Percentiles rank a stretch among this genome's conserved stretches.
phyloP scores from a whole-genome alignment of 2,797 vertebrate genomes.

The Eremophila alpestris region DNA sequence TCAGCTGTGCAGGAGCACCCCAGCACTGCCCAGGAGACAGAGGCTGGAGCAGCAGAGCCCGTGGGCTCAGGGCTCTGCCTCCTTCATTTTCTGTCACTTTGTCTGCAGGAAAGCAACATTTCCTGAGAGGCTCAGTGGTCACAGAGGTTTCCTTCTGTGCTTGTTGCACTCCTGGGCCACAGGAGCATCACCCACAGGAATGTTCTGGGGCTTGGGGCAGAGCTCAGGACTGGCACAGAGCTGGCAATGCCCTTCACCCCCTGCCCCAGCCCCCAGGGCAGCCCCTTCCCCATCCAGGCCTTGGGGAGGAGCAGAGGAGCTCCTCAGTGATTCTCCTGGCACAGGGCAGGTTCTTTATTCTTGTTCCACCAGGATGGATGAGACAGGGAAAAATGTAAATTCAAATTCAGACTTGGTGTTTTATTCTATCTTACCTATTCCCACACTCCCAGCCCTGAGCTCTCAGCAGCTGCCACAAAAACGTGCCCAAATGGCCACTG shows the following conservation, averaged over 20 bases:
- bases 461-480: too few relatives aligned
- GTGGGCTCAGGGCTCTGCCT: too few relatives aligned
- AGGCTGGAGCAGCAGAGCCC: background rate
- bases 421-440: too few relatives aligned
- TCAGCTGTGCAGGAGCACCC: accelerated
- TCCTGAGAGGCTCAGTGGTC: accelerated
- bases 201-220: background rate
- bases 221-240: accelerated
- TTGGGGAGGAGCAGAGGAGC: background rate
- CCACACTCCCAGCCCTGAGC: too few relatives aligned
- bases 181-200: accelerated
- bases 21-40: background rate
- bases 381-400: too few relatives aligned
- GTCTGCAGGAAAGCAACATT: accelerated
- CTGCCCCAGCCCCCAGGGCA: background rate
- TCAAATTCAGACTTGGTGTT: too few relatives aligned
- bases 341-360: too few relatives aligned
- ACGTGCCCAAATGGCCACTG: too few relatives aligned
- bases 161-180: background rate
- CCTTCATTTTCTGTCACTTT: background rate
- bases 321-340: background rate
- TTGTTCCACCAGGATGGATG: too few relatives aligned
- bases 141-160: background rate
- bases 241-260: too few relatives aligned
- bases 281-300: accelerated